Base-by-base conservation (phyloP, 2,113 vertebrate species). In the Diphyllodes magnificus region DNA sequence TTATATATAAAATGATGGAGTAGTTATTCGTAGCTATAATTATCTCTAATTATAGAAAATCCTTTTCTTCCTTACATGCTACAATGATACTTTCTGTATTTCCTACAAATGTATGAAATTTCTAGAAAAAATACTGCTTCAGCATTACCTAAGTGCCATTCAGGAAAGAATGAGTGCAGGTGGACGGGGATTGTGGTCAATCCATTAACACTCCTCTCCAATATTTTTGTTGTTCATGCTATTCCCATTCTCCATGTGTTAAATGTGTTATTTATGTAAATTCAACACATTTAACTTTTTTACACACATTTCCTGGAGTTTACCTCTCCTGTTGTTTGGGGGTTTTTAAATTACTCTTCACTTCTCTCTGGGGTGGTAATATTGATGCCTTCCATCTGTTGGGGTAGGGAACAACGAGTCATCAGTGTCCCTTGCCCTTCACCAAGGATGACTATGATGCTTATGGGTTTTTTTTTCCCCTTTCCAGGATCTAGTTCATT, bases 181-280 rank as follows among this genome's bases (percentile, higher is more conserved):
- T 0, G 0, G 15, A 35, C 6, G 3, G 39, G 21, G 6, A 5
- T 13, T 19, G 25, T 54, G 35, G 31, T 54, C n/a, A 40, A 23
- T 54, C 21, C n/a, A 35, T 61, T 40, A 76, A 30, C 1, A 1
- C 7, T 76, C 10, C 31, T 61, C 18, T 54, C 14, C 70, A 27
- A 10, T 13, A 14, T 12, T 69, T 27, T 22, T 75, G 21, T 47
- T 69, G 28, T 27, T 31, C 24, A 47, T 35, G 20, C 17, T 47
- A 69, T 69, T 39, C 13, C 40, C 40, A 40, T 40, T 40, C 40
- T 40, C 40, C 40, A 37, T 37, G 37, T 37, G 37, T 37, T 37
- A 37, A 37, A 37, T 37, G 37, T 37, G 37, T 37, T 37, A 37
- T 37, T 37, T 37, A 37, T 37, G 37, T 37, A 37, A 37, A 37